Evolutionary conservation across 2,888 invertebrate species (phyloP).

Genomic region (Agrotis clavis): DNA sequence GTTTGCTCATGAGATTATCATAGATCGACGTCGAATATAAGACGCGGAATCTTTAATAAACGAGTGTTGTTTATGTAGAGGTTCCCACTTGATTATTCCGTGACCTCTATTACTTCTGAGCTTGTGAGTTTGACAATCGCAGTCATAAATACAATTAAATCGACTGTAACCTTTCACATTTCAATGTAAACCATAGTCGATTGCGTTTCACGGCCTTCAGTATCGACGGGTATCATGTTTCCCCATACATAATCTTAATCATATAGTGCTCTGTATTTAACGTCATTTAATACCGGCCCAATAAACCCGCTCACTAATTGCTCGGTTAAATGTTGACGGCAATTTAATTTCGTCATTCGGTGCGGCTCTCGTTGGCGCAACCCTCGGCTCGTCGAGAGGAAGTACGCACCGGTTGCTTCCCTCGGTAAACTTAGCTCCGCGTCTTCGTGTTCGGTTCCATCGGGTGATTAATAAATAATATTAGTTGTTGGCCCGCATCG

Average conservation of each 20-base stretch:
- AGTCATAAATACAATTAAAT: slow-evolving; percentile 65
- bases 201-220: slow-evolving; percentile 72
- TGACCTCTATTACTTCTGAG: slow-evolving; percentile 49
- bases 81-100: slow-evolving; percentile 38
- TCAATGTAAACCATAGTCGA: slow-evolving; percentile 69
- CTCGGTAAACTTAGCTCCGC: slow-evolving; percentile 67
- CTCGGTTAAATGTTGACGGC: slow-evolving; percentile 74
- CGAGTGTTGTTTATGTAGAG: slow-evolving; percentile 16
- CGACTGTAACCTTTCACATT: slow-evolving; percentile 75
- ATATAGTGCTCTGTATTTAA: slow-evolving; percentile 71
- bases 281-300: slow-evolving; percentile 73
- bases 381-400: slow-evolving; percentile 72
- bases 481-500: slow-evolving; percentile 76
- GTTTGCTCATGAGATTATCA: slow-evolving; percentile 47
- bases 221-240: slow-evolving; percentile 72
- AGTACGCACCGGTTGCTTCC: slow-evolving; percentile 79
- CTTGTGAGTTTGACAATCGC: slow-evolving; percentile 57
- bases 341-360: slow-evolving; percentile 78
- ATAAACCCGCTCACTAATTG: slow-evolving; percentile 78
- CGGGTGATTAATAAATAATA: slow-evolving; percentile 78
- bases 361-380: slow-evolving; percentile 59
- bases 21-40: slow-evolving; percentile 38
- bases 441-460: slow-evolving; percentile 69
- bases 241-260: slow-evolving; percentile 73
- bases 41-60: slow-evolving; percentile 20